Percentiles rank a stretch among this genome's conserved stretches.
These are phyloP conservation scores for Limnodromus scolopaceus DNA, from an alignment of 2,797 vertebrate genomes.

Conservation along the genomic window DNA sequence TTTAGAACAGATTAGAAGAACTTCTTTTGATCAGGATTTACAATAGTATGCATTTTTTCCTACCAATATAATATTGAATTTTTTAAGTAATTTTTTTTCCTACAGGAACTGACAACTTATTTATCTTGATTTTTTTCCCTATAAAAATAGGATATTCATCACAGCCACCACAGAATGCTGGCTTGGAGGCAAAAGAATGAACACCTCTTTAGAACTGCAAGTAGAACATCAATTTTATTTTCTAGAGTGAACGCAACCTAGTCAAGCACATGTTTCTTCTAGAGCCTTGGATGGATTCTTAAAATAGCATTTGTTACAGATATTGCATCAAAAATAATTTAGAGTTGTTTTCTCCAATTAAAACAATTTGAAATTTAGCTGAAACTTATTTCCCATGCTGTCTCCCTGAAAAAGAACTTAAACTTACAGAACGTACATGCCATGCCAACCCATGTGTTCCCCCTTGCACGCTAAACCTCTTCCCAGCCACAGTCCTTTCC, in stretches of 20 bases:
- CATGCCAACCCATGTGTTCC: not conserved
- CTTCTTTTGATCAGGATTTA: not conserved
- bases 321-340: conserved; percentile 4
- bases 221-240: not conserved
- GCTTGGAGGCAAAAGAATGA: not conserved
- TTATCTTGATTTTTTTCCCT: not conserved
- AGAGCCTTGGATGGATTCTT: conserved; percentile 14
- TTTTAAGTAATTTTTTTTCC: not conserved
- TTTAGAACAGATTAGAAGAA: not conserved
- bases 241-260: not conserved
- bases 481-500: not conserved
- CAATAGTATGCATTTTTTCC: not conserved
- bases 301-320: conserved; percentile 21
- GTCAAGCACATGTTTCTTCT: conserved; percentile 20
- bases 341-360: not conserved
- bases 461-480: not conserved
- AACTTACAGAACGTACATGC: not conserved
- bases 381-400: not conserved
- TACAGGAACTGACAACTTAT: not conserved
- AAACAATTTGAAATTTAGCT: conserved; percentile 3
- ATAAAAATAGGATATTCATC: not conserved
- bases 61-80: not conserved
- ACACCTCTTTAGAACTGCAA: not conserved
- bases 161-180: not conserved
- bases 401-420: not conserved